Evolutionary conservation across 2,888 invertebrate species (phyloP), one percentile per base, ranked within the genome.

Genomic region (Blomia tropicalis): DNA sequence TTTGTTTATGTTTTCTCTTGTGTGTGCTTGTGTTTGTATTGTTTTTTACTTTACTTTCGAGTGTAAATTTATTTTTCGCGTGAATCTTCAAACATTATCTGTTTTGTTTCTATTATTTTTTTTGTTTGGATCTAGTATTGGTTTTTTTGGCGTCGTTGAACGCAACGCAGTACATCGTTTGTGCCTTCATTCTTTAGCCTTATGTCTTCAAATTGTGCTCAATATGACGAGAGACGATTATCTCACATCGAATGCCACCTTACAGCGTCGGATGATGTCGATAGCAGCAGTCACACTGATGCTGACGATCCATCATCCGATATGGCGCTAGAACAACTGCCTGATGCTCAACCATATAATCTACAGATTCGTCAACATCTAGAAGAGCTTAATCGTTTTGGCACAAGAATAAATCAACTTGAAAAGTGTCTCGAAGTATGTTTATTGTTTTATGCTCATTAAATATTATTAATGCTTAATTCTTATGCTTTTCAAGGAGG

Each of bases 361-460:
- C 65, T 63, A n/a, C 25, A 63, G 22, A 63, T 65, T 56, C 54
- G 60, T 41, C 41, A 63, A 43, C 59, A 59, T 44, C 30, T 65
- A 5, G 65, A 65, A 63, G 60, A 63, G 31, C 56, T 65, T 4
- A 65, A 65, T 51, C 58, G 63, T 43, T 63, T 36, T 51, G 59
- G 63, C 7, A 43, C 59, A 43, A 63, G 43, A 32, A 65, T 65
- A 29, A 65, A 65, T 54, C 51, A 53, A 32, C 43, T 65, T 19
- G 65, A 65, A 30, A 60, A 63, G 51, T 44, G 58, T 41, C 59
- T 64, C 22, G 64, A 64, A 23, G 64, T 63, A 53, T 25, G 22
- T 2, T 31, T 19, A 62, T 51, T 22, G 44, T 19, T 11, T 30
- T 30, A 25, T 58, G 31, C 23, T 62, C 14, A 63, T 14, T 51